Base-by-base conservation (phyloP, 2,797 vertebrate genomes). In the Selene dorsalis region DNA sequence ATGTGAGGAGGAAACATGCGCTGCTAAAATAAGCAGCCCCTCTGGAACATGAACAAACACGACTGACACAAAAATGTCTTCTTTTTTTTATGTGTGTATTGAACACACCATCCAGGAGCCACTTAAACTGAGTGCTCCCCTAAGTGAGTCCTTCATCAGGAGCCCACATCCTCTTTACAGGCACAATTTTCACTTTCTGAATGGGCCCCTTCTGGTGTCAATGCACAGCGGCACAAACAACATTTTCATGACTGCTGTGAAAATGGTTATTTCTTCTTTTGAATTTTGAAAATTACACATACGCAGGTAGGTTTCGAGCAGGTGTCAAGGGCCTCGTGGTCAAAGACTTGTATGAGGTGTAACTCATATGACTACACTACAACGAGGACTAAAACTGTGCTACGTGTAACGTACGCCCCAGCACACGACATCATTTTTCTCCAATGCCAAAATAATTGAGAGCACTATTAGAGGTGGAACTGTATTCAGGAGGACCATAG, bases 171-270 rank as follows among this genome's bases (percentile, higher is more conserved):
- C 76, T 84, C 75, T 86, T 70, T 79, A 55, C 73, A 81, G 88
- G 79, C 83, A 75, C 87, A 88, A 89, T 92, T 90, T 92, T 84
- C 77, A 80, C 83, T 87, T 87, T 89, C 81, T 83, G 86, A 91
- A 89, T 82, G 73, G 83, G 72, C 80, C 73, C 80, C 79, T 84
- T 86, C 77, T 83, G 75, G 82, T 86, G 66, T 85, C 84, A 87
- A 80, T 69, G 73, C 79, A 81, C 73, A 66, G 64, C 77, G 78
- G 73, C 64, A 71, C 71, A 63, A 22, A 13, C 35, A 55, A 50
- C 18, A 1, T 22, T 68, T 75, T 75, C 22, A 32, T 56, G 48
- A 61, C 39, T 9, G 17, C 12, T 20, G 6, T 45, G 52, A 65
- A 62, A 80, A 67, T 47, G 53, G 17, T 61, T 72, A 41, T 77